Base-by-base conservation (phyloP, 2,113 vertebrate genomes). In the Psilopsiagon aymara region DNA sequence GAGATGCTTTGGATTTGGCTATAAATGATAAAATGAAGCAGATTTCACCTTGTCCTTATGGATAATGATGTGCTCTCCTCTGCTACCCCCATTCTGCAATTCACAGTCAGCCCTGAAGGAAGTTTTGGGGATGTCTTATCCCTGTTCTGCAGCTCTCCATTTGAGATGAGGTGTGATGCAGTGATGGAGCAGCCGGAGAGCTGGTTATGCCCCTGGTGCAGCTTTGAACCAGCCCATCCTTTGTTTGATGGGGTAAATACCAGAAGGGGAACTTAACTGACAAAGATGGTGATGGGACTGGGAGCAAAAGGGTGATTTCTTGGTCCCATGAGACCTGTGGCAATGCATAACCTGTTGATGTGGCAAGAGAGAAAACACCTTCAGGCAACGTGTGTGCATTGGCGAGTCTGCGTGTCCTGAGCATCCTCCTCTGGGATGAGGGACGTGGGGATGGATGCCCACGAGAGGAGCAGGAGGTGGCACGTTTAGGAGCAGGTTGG, bases 381-480 rank as follows among this genome's bases (percentile, higher is more conserved):
- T 17, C 29, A 39, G 39, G 25, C 23, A 73, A 37, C 3, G 11
- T 2, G 10, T 5, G 3, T 20, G 21, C 49, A 43, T 13, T 21
- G 47, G 37, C 23, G 39, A 55, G 5, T 10, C 51, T 49, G 12
- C 0, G 0, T 15, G 4, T 43, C 16, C 14, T 23, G 43, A 86
- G 76, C 93, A 83, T 88, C 83, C 33, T 83, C 44, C 67, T 15
- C 11, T 25, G 89, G 75, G 89, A 18, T 20, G 82, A 18, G 33
- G 55, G 23, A 17, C 16, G 0, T 6, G 11, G n/a, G n/a, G 5
- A 43, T 0, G 0, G 28, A 13, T 14, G 16, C 23, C 46, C 1
- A 0, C 0, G 17, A 8, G 59, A 28, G 20, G 17, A 37, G 39
- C 46, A 16, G 55, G 66, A n/a, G 49, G 39, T 25, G 60, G 51